These are phyloP conservation scores for Norana najaformis DNA, from an alignment of 2,888 invertebrate species.

Conservation along the genomic window DNA sequence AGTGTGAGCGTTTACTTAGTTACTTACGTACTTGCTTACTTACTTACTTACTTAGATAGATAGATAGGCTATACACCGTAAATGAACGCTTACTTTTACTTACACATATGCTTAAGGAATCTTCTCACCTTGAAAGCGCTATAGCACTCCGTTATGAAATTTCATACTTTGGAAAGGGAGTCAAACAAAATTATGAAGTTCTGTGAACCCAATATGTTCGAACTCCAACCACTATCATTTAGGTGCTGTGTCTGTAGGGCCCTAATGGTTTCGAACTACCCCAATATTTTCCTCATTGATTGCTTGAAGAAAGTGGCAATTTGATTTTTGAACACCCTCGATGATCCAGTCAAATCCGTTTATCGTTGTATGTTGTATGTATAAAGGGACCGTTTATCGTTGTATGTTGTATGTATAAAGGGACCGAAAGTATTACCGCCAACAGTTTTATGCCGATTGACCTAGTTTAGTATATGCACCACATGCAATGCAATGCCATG, in stretches of 20 bases:
- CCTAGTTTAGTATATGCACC: background rate
- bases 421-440: background rate
- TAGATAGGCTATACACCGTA: too few relatives aligned
- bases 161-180: background rate
- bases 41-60: constrained; percentile 15
- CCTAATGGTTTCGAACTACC: background rate
- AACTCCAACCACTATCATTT: too few relatives aligned
- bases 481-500: background rate
- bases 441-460: background rate
- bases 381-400: too few relatives aligned
- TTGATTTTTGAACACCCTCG: too few relatives aligned
- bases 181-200: background rate
- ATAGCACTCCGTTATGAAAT: background rate
- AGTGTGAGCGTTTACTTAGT: background rate
- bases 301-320: too few relatives aligned
- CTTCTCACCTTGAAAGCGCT: background rate
- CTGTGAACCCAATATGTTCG: too few relatives aligned
- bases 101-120: background rate
- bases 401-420: background rate
- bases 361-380: background rate
- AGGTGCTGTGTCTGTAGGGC: background rate
- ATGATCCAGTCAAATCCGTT: too few relatives aligned
- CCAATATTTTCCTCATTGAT: background rate
- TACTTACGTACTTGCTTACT: background rate
- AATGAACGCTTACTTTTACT: background rate